Percentiles rank a stretch among this genome's conserved stretches.
phyloP scores from a whole-genome alignment of 2,113 vertebrate genomes.

The Xyliphius kryptos region DNA sequence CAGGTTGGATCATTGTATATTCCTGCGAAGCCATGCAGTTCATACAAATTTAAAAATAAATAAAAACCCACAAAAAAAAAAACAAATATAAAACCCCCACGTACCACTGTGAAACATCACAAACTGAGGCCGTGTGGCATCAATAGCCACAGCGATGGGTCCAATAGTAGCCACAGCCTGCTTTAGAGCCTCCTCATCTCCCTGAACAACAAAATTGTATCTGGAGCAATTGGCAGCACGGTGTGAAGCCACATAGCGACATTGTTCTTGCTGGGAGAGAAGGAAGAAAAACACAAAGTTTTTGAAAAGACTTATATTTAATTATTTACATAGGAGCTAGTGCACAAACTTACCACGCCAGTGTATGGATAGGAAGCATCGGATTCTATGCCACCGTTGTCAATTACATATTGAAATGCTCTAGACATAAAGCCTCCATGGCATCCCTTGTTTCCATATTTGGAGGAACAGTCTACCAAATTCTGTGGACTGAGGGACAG shows the following conservation, averaged over 20 bases:
- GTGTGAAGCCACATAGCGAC: conserved; percentile 60
- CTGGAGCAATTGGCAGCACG: conserved; percentile 76
- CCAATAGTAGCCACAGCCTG: conserved; percentile 70
- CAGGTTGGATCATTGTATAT: conserved; percentile 77
- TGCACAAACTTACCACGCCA: conserved; percentile 35
- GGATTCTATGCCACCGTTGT: conserved; percentile 68
- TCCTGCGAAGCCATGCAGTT: conserved; percentile 56
- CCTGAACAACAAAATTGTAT: conserved; percentile 54
- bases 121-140: conserved; percentile 68
- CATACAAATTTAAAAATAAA: too few species aligned
- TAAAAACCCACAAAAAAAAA: too few species aligned
- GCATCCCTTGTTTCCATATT: conserved; percentile 67
- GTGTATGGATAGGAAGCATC: conserved; percentile 61
- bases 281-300: too few species aligned
- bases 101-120: conserved; percentile 75
- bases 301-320: background rate
- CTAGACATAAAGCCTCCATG: conserved; percentile 54
- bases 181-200: conserved; percentile 64
- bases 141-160: conserved; percentile 80
- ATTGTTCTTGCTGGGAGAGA: conserved; percentile 67
- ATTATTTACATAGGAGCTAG: too few species aligned
- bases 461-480: conserved; percentile 66
- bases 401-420: conserved; percentile 66
- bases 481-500: conserved; percentile 71
- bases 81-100: too few species aligned